Conservation (phyloP, 2,113 vertebrate genomes). For the Protomyctophum bolini region DNA sequence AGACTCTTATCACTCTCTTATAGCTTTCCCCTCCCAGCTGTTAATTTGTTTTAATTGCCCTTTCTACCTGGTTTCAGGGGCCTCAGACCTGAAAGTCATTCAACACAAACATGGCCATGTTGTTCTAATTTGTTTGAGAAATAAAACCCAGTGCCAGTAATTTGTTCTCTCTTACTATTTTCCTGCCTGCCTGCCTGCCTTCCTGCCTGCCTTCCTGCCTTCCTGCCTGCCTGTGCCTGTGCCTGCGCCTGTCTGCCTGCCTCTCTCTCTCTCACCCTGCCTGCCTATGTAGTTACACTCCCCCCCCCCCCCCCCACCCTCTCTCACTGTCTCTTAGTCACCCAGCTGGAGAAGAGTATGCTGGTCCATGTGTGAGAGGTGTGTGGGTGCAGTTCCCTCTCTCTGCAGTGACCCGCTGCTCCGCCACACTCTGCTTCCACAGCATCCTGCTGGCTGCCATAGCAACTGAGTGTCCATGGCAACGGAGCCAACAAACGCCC, state of each 20-base stretch:
- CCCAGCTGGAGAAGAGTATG: constrained; percentile 28
- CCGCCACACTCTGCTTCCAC: constrained; percentile 68
- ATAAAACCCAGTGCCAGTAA: too few relatives aligned
- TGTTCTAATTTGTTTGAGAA: too few relatives aligned
- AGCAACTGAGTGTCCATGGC: constrained; percentile 81
- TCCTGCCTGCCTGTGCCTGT: neutral
- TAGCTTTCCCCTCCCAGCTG: too few relatives aligned
- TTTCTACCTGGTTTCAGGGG: too few relatives aligned
- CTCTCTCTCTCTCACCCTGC: neutral
- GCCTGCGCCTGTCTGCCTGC: constrained; percentile 1
- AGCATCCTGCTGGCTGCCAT: constrained; percentile 76
- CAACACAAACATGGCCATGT: too few relatives aligned
- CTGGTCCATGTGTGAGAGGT: constrained; percentile 55
- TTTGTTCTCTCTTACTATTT: too few relatives aligned
- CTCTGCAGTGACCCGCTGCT: constrained; percentile 75
- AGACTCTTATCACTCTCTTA: too few relatives aligned
- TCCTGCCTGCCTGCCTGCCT: neutral
- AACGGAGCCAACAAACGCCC: constrained; percentile 80
- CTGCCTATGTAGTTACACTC: neutral
- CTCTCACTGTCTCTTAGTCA: constrained; percentile 7
- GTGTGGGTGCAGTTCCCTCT: constrained; percentile 72
- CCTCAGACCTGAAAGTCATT: too few relatives aligned
- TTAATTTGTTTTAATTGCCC: too few relatives aligned
- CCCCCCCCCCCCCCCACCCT: constrained; percentile 1
- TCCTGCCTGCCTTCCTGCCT: neutral